A percentile compares a stretch with the other conserved stretches of the same genome.
Evolutionary conservation across 2,888 invertebrate species (phyloP).

Genomic region (Cosmopolites sordidus): DNA sequence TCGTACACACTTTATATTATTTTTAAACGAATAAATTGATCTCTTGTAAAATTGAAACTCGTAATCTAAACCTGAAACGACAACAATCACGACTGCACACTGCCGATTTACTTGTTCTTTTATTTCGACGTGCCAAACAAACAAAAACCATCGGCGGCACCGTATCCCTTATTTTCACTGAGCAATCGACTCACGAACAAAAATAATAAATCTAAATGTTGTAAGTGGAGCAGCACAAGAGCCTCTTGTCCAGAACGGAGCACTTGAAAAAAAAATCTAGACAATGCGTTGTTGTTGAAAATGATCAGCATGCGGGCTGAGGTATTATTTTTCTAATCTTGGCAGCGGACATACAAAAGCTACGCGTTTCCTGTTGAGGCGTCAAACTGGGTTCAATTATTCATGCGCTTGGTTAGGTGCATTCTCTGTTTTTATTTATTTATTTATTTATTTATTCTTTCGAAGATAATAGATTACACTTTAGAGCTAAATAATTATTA

Average conservation of each 20-base stretch:
- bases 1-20: too few species aligned
- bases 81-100: too few species aligned
- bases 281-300: conserved; percentile 1
- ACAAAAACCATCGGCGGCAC: too few species aligned
- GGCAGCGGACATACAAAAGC: conserved; percentile 10
- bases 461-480: too few species aligned
- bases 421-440: neutral
- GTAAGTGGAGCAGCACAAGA: neutral
- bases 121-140: too few species aligned
- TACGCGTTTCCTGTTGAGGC: conserved; percentile 10
- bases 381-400: neutral
- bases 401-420: neutral
- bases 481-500: too few species aligned
- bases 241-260: neutral
- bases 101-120: too few species aligned
- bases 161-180: too few species aligned
- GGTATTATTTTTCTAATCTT: neutral
- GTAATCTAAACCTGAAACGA: too few species aligned
- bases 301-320: conserved; percentile 1
- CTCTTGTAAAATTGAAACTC: too few species aligned
- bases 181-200: neutral
- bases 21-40: too few species aligned
- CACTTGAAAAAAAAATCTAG: neutral
- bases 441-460: too few species aligned
- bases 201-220: neutral